phyloP scores from a whole-genome alignment of 2,888 invertebrate species.

The Conops quadrifasciatus region DNA sequence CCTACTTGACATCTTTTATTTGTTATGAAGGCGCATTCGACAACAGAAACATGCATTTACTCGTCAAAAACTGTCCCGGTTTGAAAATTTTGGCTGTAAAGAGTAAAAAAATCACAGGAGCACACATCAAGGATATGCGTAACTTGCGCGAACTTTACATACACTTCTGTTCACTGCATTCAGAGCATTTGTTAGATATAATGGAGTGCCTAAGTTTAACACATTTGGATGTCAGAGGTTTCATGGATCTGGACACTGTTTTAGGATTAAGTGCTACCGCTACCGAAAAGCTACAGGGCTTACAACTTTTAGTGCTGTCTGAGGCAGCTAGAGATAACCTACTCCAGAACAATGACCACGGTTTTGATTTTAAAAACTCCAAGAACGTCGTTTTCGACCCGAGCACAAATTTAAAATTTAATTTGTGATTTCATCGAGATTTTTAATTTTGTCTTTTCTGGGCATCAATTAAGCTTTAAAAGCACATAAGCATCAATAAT shows the following conservation, averaged over 20 bases:
- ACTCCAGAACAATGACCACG: no score
- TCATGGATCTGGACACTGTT: no score
- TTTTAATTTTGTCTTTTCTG: no score
- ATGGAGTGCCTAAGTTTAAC: conserved; percentile 18
- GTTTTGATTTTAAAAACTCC: no score
- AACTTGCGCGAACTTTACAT: conserved; percentile 30
- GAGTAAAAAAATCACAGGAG: conserved; percentile 33
- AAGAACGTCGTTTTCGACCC: no score
- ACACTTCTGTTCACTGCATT: conserved; percentile 3
- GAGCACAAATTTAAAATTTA: no score
- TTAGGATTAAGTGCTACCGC: no score
- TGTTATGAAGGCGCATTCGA: conserved; percentile 31
- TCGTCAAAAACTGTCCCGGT: conserved; percentile 39
- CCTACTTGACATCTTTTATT: conserved; percentile 33
- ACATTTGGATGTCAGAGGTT: conserved; percentile 11
- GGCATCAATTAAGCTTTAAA: no score
- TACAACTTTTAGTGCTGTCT: neutral
- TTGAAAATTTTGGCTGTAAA: conserved; percentile 35
- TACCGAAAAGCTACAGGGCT: neutral
- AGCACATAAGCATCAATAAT: no score
- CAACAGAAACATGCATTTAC: conserved; percentile 19
- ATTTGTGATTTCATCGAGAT: no score
- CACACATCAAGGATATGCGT: conserved; percentile 34
- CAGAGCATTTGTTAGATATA: conserved; percentile 16
- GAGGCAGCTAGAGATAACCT: conserved; percentile 12